phyloP scores from a whole-genome alignment of 2,888 invertebrate genomes.

The Kuschelorhynchus macadamiae region DNA sequence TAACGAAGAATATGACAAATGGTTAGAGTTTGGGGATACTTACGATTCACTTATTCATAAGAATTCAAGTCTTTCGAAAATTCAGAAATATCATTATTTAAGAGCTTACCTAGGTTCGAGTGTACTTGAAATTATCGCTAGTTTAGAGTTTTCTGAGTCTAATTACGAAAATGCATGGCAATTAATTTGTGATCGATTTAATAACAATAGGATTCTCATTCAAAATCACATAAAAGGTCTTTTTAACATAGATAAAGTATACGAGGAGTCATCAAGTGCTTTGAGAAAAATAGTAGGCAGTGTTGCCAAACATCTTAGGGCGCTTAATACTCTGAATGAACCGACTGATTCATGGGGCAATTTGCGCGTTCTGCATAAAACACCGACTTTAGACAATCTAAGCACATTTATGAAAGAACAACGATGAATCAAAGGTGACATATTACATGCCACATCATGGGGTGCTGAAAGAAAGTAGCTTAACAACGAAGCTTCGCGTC shows the following conservation, averaged over 20 bases:
- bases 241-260: constrained; percentile 12
- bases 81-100: constrained; percentile 43
- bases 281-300: constrained; percentile 14
- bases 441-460: constrained; percentile 13
- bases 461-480: too few species aligned
- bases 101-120: background rate
- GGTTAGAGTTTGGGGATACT: constrained; percentile 29
- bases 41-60: constrained; percentile 41
- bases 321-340: constrained; percentile 18
- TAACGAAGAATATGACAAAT: constrained; percentile 26
- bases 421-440: too few species aligned
- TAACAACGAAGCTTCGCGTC: background rate
- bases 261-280: background rate
- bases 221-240: constrained; percentile 30
- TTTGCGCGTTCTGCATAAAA: background rate
- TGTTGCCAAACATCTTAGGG: constrained; percentile 16
- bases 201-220: constrained; percentile 33
- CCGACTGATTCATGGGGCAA: constrained; percentile 17
- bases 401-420: background rate
- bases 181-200: constrained; percentile 30
- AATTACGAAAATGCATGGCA: constrained; percentile 41
- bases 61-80: constrained; percentile 17
- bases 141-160: constrained; percentile 27
- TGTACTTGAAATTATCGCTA: constrained; percentile 31
- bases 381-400: constrained; percentile 2